Conservation (phyloP, 1,140 invertebrate genomes). For the Orius laevigatus region DNA sequence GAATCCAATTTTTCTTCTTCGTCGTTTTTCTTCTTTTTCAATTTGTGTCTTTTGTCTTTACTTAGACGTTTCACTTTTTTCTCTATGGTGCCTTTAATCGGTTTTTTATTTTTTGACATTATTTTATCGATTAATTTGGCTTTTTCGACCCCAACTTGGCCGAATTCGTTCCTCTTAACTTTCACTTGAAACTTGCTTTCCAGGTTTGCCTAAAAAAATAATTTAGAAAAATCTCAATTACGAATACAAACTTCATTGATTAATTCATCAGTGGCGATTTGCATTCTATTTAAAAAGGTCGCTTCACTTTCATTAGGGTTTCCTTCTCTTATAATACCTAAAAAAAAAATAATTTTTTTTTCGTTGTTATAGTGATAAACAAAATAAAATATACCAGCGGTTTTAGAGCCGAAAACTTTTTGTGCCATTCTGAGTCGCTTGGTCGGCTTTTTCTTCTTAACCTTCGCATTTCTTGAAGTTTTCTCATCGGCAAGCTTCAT, state of each 20-base stretch:
- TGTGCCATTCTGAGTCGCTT: conserved; percentile 18
- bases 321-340: conserved; percentile 19
- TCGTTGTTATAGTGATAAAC: neutral
- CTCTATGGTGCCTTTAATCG: conserved; percentile 15
- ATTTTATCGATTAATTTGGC: conserved; percentile 30
- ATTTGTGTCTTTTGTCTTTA: conserved; percentile 27
- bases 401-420: neutral
- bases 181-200: conserved; percentile 24
- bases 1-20: conserved; percentile 12
- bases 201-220: conserved; percentile 24
- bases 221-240: conserved; percentile 2
- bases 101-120: conserved; percentile 23
- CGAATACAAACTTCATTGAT: conserved; percentile 27
- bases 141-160: conserved; percentile 19
- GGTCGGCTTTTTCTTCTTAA: conserved; percentile 24
- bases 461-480: conserved; percentile 23
- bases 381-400: conserved; percentile 1
- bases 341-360: neutral
- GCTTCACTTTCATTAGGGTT: conserved; percentile 28
- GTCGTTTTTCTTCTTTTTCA: conserved; percentile 25
- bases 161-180: neutral
- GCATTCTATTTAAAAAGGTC: conserved; percentile 33
- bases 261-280: conserved; percentile 31
- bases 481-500: conserved; percentile 28
- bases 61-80: conserved; percentile 17